Evolutionary conservation across 2,797 vertebrate genomes (phyloP), one percentile per base, ranked within the genome.

Genomic region (Bucorvus abyssinicus): DNA sequence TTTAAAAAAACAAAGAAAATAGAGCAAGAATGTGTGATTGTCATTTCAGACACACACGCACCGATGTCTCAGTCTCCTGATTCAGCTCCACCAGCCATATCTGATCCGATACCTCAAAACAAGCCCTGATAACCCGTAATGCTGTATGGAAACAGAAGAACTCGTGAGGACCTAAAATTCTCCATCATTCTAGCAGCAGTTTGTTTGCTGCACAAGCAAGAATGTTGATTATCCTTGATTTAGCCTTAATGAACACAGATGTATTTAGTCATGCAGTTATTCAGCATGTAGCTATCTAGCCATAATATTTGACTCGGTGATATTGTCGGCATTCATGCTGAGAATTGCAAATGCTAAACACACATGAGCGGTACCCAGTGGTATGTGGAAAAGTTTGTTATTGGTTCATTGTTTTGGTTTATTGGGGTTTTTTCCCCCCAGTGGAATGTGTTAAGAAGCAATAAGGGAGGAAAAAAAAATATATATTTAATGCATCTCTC

Each of bases 261-360:
- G n/a, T 73, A 63, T 84, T 91, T 86, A 94, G 93, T 69, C 83
- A 86, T 60, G 76, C 55, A 78, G 27, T 73, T 89, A 75, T 94
- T 94, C 87, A 94, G 68, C 60, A 55, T 85, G 94, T 88, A 61
- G 27, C 53, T 85, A 89, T 81, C 73, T 26, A 95, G 38, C 65
- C 76, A 84, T 52, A 90, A 91, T 90, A 94, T 94, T 93, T 94
- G 65, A 52, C 29, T 93, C 45, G 18, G 47, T 57, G 75, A 56
- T 84, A 80, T 64, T 7, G 2, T 71, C 83, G 76, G 76, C 38
- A 65, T 9, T 75, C 52, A 63, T 92, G 60, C 24, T 45, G 49
- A 52, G 56, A 80, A 83, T 49, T 91, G 76, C 38, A 93, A 93
- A 87, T 50, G 30, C n/a, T 85, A 34, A 92, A 87, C 56, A 71